Evolutionary conservation across 64 coral and sea anemone species (phyloP), one percentile per base, ranked within the genome.

Genomic region (Montipora sp.): DNA sequence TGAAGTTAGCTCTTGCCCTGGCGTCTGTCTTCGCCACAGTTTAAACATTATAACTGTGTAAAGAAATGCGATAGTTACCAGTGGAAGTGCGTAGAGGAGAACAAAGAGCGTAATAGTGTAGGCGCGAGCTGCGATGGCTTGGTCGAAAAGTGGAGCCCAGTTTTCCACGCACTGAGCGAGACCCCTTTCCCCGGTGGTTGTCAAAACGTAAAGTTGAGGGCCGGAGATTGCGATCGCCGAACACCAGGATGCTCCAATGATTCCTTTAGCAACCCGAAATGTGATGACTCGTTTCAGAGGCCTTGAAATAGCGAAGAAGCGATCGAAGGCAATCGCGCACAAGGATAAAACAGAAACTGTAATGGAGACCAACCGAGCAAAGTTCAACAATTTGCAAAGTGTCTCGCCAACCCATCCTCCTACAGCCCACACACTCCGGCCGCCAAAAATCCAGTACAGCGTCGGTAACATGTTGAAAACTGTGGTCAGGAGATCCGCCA

Each of bases 401-500:
- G 51, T 66, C n/a, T 93, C 83, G 5, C 91, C 91, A 10, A 93
- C 22, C 66, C 27, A 80, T 0, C 91, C 91, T 16, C 91, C 91
- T 1, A 93, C 47, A 87, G 77, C 77, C 91, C 91, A 93, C 0
- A 81, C 21, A 60, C 88, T 84, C 43, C 79, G 15, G 0, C 83
- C 84, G 9, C 58, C 3, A 4, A 88, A 71, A 15, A 75, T 88
- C 91, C 91, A 93, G 77, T 79, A 93, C 7, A 87, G 19, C 6
- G 91, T 93, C 5, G 91, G 91, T 48, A 87, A 22, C 91, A 93
- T 93, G 91, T 93, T 93, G 57, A 93, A 93, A 8, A 93, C 75
- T 23, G 91, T 93, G 18, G 91, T 93, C 60, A 93, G 47, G 3
- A 93, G 68, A 75, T 93, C 91, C 14, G 91, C 91, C 18, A 93